Percentiles rank a stretch among this genome's conserved stretches.
Evolutionary conservation across 2,797 vertebrate genomes (phyloP).

Genomic region (Bryconaethiops microstoma): DNA sequence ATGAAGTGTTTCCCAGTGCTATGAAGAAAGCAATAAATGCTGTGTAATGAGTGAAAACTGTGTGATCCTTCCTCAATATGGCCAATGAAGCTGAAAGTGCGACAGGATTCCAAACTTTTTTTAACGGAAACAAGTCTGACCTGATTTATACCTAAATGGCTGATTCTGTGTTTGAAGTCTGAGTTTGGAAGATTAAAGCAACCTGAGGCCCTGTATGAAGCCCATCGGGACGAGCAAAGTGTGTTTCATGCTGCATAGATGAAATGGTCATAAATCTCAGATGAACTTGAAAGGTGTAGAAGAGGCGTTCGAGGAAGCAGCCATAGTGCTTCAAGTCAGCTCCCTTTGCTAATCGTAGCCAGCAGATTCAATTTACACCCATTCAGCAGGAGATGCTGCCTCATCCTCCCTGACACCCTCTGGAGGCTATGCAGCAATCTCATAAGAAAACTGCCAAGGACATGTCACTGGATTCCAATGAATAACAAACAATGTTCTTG

Average conservation of each 20-base stretch:
- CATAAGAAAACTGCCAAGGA: slow-evolving; percentile 47
- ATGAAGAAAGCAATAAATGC: too few species aligned
- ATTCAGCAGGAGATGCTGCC: slow-evolving; percentile 41
- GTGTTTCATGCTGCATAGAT: slow-evolving; percentile 17
- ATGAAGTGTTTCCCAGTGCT: too few species aligned
- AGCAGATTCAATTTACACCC: slow-evolving; percentile 63
- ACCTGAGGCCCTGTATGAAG: not conserved
- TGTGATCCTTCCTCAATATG: too few species aligned
- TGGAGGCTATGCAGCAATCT: slow-evolving; percentile 49
- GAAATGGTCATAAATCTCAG: slow-evolving; percentile 26
- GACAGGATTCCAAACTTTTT: too few species aligned
- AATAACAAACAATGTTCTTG: slow-evolving; percentile 55
- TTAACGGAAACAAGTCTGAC: too few species aligned
- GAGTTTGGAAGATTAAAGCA: not conserved
- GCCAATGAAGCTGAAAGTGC: too few species aligned
- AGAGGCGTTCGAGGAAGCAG: not conserved
- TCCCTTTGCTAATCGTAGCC: slow-evolving; percentile 50
- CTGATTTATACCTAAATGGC: not conserved
- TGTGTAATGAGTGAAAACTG: too few species aligned
- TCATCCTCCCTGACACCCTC: slow-evolving; percentile 40
- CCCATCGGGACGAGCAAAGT: not conserved
- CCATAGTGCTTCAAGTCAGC: slow-evolving; percentile 13
- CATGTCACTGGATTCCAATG: slow-evolving; percentile 46
- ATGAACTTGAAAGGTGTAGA: slow-evolving; percentile 33
- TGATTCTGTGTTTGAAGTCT: not conserved